Percentiles rank a stretch among this genome's conserved stretches.
Conservation (phyloP, 30 jellyfish, hydroid and myxozoan genomes). For the Cassiopea andromeda region DNA sequence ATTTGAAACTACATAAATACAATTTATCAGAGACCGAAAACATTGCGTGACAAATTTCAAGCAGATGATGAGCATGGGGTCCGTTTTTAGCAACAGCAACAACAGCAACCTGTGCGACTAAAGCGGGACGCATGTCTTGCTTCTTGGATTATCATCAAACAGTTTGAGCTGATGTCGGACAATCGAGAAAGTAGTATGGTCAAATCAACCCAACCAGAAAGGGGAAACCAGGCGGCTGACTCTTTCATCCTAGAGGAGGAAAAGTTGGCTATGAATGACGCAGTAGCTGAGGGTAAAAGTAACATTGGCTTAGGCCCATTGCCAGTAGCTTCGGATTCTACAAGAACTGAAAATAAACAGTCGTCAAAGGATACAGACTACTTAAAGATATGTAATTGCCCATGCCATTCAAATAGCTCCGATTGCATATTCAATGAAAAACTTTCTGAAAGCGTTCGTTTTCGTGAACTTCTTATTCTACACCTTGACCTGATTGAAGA, state of each 20-base stretch:
- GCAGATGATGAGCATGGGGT: not conserved
- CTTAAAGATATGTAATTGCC: slow-evolving; percentile 21
- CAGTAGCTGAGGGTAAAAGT: not conserved
- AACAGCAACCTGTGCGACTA: not conserved
- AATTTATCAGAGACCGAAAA: not conserved
- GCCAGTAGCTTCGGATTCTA: not conserved
- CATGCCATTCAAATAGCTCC: slow-evolving; percentile 38
- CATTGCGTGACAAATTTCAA: not conserved
- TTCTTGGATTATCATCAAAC: not conserved
- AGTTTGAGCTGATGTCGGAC: not conserved
- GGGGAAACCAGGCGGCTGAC: not conserved
- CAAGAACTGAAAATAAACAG: not conserved
- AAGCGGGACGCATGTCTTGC: not conserved
- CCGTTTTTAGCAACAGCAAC: not conserved
- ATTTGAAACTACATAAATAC: no score
- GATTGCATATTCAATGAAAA: slow-evolving; percentile 35
- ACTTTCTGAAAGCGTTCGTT: slow-evolving; percentile 30
- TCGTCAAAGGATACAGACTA: not conserved
- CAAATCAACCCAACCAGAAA: not conserved
- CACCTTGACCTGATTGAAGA: slow-evolving; percentile 78
- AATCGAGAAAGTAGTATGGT: slow-evolving; percentile 1
- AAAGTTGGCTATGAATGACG: not conserved
- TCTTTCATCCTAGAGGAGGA: not conserved
- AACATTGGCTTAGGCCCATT: not conserved
- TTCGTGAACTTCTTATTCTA: slow-evolving; percentile 65